A percentile compares a stretch with the other conserved stretches of the same genome.
phyloP scores from a whole-genome alignment of 2,113 vertebrate species.

The Misgurnus mizolepis region DNA sequence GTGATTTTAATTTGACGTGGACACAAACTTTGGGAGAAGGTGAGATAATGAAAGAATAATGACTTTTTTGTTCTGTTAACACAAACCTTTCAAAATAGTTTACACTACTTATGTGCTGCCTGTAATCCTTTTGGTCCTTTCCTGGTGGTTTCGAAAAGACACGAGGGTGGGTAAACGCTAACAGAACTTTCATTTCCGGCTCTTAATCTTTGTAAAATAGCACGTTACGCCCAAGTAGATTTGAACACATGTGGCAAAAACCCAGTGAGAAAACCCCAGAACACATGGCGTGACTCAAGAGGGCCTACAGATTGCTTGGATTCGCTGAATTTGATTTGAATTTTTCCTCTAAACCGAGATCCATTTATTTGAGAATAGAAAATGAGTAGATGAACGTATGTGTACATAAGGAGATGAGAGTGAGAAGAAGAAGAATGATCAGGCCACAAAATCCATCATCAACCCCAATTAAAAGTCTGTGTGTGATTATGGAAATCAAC shows the following conservation, averaged over 20 bases:
- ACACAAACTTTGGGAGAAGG: too few relatives aligned
- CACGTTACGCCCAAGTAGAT: background rate
- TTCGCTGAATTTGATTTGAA: conserved; percentile 44
- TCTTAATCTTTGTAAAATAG: too few relatives aligned
- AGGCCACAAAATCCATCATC: conserved; percentile 12
- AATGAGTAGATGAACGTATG: background rate
- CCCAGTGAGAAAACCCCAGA: conserved; percentile 3
- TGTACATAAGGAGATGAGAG: conserved; percentile 26
- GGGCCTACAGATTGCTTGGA: conserved; percentile 17
- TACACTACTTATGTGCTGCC: too few relatives aligned
- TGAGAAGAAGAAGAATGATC: background rate
- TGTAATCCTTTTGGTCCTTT: too few relatives aligned
- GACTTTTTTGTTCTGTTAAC: too few relatives aligned
- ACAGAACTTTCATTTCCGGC: too few relatives aligned
- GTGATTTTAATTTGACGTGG: too few relatives aligned
- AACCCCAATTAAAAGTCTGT: conserved; percentile 31
- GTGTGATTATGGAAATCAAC: conserved; percentile 46
- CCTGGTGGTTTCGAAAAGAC: too few relatives aligned
- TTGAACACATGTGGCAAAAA: background rate
- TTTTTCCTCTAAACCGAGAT: conserved; percentile 5
- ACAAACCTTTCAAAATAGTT: too few relatives aligned
- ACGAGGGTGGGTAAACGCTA: too few relatives aligned
- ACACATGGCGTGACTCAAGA: conserved; percentile 37
- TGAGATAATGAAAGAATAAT: too few relatives aligned
- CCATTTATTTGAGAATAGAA: background rate